A percentile compares a stretch with the other conserved stretches of the same genome.
Conservation (phyloP, 2,888 invertebrate genomes). For the Polydesmus complanatus region DNA sequence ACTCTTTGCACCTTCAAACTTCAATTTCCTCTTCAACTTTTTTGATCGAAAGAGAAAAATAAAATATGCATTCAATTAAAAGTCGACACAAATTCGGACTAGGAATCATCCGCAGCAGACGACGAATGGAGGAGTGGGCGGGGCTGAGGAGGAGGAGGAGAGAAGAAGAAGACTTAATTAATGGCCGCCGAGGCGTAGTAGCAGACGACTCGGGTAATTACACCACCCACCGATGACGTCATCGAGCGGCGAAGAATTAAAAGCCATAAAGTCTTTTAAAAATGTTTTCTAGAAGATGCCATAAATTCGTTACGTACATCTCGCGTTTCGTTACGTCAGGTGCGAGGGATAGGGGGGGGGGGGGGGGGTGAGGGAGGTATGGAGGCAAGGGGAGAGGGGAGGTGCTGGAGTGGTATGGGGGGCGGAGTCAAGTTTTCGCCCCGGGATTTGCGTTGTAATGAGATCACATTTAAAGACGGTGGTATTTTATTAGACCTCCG, state of each 20-base stretch:
- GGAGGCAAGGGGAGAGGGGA: background rate
- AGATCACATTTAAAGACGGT: slow-evolving; percentile 13
- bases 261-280: no score
- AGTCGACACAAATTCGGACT: background rate
- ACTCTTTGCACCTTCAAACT: background rate
- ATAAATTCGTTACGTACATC: no score
- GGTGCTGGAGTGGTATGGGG: slow-evolving; percentile 1
- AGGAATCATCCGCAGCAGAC: no score
- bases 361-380: background rate
- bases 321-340: background rate
- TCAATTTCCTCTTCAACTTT: background rate
- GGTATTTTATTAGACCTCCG: slow-evolving; percentile 11
- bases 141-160: background rate
- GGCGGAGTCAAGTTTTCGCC: slow-evolving; percentile 2
- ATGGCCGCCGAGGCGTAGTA: background rate
- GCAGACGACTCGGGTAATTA: background rate
- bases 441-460: slow-evolving; percentile 12
- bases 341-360: background rate
- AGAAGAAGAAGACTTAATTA: background rate
- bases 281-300: no score
- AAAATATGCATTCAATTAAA: background rate
- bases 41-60: background rate
- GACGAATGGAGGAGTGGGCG: background rate
- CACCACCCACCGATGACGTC: background rate
- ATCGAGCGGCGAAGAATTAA: no score